Evolutionary conservation across 35 echinoderm and acorn worm genomes (phyloP).

Genomic region (Apostichopus californicus): DNA sequence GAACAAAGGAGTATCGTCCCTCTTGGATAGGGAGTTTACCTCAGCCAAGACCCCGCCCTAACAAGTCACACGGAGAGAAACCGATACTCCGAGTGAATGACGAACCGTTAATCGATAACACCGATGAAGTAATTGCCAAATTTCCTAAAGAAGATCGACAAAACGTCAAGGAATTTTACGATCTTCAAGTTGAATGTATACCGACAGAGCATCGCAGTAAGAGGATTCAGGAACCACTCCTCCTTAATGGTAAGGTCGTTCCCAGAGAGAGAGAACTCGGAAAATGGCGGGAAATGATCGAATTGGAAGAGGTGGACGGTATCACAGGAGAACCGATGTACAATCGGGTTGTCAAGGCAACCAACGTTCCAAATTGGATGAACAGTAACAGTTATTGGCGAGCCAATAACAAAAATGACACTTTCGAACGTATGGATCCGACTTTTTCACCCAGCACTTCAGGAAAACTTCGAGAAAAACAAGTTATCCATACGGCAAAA

Average conservation of each 20-base stretch:
- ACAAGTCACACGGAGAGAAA: not conserved
- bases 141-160: slow-evolving; percentile 39
- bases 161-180: slow-evolving; percentile 38
- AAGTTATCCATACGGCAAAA: slow-evolving; percentile 67
- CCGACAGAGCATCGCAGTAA: slow-evolving; percentile 65
- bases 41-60: not conserved
- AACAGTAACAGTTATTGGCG: slow-evolving; percentile 85
- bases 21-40: slow-evolving; percentile 82
- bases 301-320: slow-evolving; percentile 54
- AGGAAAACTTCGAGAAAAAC: slow-evolving; percentile 25
- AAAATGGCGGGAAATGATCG: slow-evolving; percentile 78
- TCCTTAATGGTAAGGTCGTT: slow-evolving; percentile 74
- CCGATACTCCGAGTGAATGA: slow-evolving; percentile 12
- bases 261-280: slow-evolving; percentile 76
- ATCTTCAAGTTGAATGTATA: slow-evolving; percentile 60
- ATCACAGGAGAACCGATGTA: slow-evolving; percentile 61
- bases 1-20: slow-evolving; percentile 80
- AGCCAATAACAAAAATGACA: not conserved
- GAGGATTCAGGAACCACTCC: slow-evolving; percentile 44
- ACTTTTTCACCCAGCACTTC: not conserved
- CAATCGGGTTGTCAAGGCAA: slow-evolving; percentile 87
- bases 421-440: not conserved
- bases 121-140: not conserved
- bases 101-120: not conserved
- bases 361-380: slow-evolving; percentile 82